phyloP scores from a whole-genome alignment of 2,113 vertebrate genomes.

The Himantopus leucocephalus region DNA sequence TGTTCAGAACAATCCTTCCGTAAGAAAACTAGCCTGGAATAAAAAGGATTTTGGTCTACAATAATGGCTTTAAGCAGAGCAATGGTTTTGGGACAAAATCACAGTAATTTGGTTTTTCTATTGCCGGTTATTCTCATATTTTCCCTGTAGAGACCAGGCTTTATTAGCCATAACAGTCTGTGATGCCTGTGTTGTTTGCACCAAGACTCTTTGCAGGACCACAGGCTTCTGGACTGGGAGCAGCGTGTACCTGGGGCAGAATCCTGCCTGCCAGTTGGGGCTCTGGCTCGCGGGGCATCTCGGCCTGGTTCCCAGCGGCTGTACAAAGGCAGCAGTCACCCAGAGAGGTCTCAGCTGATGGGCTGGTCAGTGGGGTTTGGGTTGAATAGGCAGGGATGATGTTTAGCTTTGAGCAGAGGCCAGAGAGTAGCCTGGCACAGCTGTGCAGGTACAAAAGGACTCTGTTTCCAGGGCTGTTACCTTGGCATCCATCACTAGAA shows the following conservation, averaged over 20 bases:
- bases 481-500: not conserved
- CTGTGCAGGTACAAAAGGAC: not conserved
- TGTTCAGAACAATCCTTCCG: not conserved
- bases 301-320: rapidly evolving
- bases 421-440: not conserved
- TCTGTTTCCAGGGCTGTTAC: not conserved
- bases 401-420: not conserved
- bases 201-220: not conserved
- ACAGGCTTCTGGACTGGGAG: not conserved
- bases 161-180: not conserved
- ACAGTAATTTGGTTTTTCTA: slow-evolving; percentile 33
- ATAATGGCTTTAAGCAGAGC: not conserved
- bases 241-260: rapidly evolving
- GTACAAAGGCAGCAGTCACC: not conserved
- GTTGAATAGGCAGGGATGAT: not conserved
- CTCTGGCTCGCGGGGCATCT: not conserved
- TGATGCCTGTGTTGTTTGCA: not conserved
- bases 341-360: not conserved
- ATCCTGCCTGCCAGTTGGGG: not conserved
- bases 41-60: not conserved
- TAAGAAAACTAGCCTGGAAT: slow-evolving; percentile 31
- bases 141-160: not conserved
- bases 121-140: slow-evolving; percentile 18
- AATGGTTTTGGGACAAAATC: slow-evolving; percentile 37
- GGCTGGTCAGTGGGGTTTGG: not conserved